Conservation (phyloP, 2,797 vertebrate species). For the Syndactyla subalaris region DNA sequence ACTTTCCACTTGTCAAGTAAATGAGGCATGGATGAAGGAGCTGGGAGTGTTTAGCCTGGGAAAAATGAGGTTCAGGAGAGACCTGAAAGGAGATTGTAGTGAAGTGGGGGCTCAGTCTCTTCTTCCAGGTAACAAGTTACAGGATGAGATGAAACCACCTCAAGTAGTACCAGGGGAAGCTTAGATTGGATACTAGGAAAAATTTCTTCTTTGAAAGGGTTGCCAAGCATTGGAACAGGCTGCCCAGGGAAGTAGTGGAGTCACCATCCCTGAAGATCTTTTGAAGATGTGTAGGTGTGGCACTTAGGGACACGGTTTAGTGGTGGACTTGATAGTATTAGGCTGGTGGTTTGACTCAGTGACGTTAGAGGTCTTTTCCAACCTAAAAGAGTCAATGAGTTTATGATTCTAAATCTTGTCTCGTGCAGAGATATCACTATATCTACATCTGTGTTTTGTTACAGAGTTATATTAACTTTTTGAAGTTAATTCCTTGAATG, state of each 20-base stretch:
- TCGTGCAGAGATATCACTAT: neutral
- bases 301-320: neutral
- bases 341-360: no score
- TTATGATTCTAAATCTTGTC: neutral
- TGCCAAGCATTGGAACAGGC: neutral
- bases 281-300: fast-evolving
- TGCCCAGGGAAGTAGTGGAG: neutral
- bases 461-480: neutral
- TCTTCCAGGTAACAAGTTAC: neutral
- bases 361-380: neutral
- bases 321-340: neutral
- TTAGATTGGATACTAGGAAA: neutral
- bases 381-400: neutral
- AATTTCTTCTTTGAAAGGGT: no score
- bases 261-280: neutral
- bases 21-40: neutral
- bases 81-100: neutral
- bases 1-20: neutral
- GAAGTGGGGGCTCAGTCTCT: neutral
- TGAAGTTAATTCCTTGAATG: neutral
- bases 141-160: fast-evolving
- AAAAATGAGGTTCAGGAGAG: neutral
- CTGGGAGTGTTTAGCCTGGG: neutral
- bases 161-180: neutral
- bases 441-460: neutral